Evolutionary conservation across 2,888 invertebrate species (phyloP).

Genomic region (Zele albiditarsus): DNA sequence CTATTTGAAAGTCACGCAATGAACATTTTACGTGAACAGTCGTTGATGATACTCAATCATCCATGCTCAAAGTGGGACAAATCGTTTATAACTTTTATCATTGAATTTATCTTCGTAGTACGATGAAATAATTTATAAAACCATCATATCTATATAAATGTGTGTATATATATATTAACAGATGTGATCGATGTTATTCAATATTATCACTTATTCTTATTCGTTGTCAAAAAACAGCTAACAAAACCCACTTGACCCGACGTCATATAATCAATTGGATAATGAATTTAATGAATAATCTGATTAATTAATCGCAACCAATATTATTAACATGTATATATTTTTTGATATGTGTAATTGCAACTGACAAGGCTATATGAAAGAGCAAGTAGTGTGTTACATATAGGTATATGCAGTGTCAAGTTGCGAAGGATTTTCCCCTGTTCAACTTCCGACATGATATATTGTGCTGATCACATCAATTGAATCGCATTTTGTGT

Average conservation of each 20-base stretch:
- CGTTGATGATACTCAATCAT: background rate
- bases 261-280: background rate
- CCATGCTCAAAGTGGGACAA: background rate
- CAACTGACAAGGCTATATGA: background rate
- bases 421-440: conserved; percentile 13
- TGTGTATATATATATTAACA: background rate
- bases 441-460: conserved; percentile 25
- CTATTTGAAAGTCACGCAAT: background rate
- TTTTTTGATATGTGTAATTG: background rate
- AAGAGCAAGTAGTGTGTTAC: background rate
- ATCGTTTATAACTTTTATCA: background rate
- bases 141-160: background rate
- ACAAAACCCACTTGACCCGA: background rate
- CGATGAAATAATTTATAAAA: background rate
- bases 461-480: background rate
- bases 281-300: background rate
- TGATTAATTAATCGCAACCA: background rate
- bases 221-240: background rate
- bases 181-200: background rate
- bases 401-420: background rate
- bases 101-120: background rate
- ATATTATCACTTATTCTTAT: background rate
- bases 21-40: background rate
- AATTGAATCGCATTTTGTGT: conserved; percentile 17
- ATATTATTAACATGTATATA: background rate